A percentile compares a stretch with the other conserved stretches of the same genome.
Conservation (phyloP, 2,797 vertebrate species). For the Rhinophrynus dorsalis region DNA sequence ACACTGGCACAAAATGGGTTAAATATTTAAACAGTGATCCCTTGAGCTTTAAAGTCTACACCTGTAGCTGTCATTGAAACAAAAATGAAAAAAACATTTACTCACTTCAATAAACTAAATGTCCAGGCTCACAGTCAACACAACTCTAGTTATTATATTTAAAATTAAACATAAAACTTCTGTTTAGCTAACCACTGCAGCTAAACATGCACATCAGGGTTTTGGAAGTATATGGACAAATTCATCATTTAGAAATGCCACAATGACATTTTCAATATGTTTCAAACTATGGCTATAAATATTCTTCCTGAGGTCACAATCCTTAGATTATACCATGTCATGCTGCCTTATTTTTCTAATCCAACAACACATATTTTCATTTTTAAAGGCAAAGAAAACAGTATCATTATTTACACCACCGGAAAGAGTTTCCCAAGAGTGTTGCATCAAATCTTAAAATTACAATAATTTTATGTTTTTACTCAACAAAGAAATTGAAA, state of each 20-base stretch:
- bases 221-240: constrained; percentile 19
- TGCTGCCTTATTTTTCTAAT: too few species aligned
- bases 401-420: too few species aligned
- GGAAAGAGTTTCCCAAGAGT: too few species aligned
- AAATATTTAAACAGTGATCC: not conserved
- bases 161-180: constrained; percentile 6
- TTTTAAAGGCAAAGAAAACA: too few species aligned
- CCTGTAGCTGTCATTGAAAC: constrained; percentile 1
- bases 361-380: too few species aligned
- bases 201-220: constrained; percentile 15
- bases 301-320: not conserved
- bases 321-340: too few species aligned
- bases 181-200: not conserved
- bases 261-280: constrained; percentile 9
- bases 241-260: constrained; percentile 1
- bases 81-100: not conserved
- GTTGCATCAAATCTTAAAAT: too few species aligned
- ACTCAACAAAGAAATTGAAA: too few species aligned
- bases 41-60: constrained; percentile 3
- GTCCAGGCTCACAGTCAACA: not conserved
- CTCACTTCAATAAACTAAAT: not conserved
- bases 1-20: too few species aligned
- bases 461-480: too few species aligned
- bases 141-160: not conserved
- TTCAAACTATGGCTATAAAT: not conserved